Percentiles rank a stretch among this genome's conserved stretches.
Conservation (phyloP, 2,888 invertebrate species). For the Augiades crinisus region DNA sequence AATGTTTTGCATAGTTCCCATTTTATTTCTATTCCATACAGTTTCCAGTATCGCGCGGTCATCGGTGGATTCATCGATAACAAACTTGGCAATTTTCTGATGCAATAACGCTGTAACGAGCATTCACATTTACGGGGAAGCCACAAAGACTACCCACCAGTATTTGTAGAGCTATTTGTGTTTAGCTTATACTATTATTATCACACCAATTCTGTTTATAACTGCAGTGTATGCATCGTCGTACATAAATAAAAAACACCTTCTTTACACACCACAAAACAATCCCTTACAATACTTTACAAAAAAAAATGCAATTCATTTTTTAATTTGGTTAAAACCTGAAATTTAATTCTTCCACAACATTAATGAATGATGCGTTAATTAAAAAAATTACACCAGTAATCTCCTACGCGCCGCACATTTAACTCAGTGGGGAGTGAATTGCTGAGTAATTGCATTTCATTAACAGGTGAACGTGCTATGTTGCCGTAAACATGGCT, state of each 20-base stretch:
- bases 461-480: conserved; percentile 11
- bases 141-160: no score
- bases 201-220: no score
- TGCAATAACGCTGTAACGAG: not conserved
- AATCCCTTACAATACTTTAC: no score
- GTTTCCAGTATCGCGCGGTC: not conserved
- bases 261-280: no score
- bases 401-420: not conserved
- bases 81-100: not conserved
- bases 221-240: no score
- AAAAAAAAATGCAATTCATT: no score
- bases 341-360: not conserved
- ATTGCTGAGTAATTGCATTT: conserved; percentile 12
- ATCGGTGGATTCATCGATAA: not conserved
- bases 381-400: conserved; percentile 3
- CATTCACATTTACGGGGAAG: no score
- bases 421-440: conserved; percentile 1
- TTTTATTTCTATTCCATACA: conserved; percentile 11
- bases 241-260: no score
- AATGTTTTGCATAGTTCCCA: conserved; percentile 7
- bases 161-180: no score
- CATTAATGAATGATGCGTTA: not conserved
- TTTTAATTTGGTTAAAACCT: no score
- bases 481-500: not conserved
- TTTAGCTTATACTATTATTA: no score